Conservation (phyloP, 1,140 invertebrate species). For the Octopus sinensis region DNA sequence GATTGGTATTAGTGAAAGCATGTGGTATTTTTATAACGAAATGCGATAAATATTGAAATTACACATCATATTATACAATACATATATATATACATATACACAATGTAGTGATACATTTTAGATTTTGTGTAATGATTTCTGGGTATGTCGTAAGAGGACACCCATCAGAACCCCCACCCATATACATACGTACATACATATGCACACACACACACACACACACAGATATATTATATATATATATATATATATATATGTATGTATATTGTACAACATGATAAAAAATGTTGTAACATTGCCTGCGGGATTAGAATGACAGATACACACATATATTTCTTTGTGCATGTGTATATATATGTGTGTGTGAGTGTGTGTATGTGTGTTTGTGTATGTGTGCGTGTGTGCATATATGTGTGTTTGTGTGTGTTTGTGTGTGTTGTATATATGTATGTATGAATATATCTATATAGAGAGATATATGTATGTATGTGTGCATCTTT, state of each 20-base stretch:
- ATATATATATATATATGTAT: neutral
- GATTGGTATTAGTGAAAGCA: no score
- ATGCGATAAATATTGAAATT: no score
- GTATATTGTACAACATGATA: neutral
- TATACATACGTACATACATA: neutral
- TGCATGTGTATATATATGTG: neutral
- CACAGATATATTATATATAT: neutral
- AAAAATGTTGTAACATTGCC: neutral
- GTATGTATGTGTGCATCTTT: no score
- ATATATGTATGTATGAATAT: no score
- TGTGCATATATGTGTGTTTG: neutral
- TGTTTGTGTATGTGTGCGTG: neutral
- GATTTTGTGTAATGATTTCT: no score
- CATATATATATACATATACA: neutral
- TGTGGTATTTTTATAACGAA: no score
- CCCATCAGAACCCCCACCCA: no score
- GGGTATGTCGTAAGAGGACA: no score
- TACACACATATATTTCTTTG: neutral
- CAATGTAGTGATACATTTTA: no score
- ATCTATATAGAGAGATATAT: no score
- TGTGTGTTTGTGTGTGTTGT: no score
- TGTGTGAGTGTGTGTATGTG: neutral
- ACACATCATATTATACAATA: no score
- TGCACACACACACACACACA: neutral
- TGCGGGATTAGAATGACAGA: neutral